Conservation (phyloP, 1,140 invertebrate species). For the Bicyclus anynana region DNA sequence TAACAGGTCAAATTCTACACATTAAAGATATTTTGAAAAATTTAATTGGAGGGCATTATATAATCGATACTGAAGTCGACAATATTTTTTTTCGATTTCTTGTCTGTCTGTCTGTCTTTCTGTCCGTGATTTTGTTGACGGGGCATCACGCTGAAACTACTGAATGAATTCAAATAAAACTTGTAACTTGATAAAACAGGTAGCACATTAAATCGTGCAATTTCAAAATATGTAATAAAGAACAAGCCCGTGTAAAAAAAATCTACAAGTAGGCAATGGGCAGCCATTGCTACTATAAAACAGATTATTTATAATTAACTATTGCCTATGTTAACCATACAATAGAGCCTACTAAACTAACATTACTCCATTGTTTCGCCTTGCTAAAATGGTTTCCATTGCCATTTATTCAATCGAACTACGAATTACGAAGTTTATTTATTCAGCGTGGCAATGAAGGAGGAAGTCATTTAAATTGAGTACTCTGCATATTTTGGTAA, state of each 20-base stretch:
- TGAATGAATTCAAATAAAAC: too few species aligned
- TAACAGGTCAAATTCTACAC: too few species aligned
- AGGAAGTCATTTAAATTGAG: slow-evolving; percentile 23
- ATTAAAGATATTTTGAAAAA: too few species aligned
- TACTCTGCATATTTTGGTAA: background rate
- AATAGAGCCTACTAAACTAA: background rate
- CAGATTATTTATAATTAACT: background rate
- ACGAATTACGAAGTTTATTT: background rate
- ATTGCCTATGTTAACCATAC: background rate
- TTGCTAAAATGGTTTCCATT: slow-evolving; percentile 2
- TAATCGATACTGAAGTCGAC: too few species aligned
- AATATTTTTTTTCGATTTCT: too few species aligned
- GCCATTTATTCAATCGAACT: background rate
- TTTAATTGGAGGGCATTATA: too few species aligned
- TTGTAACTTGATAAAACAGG: too few species aligned
- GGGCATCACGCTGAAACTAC: too few species aligned
- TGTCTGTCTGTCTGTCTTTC: too few species aligned
- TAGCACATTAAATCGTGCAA: too few species aligned
- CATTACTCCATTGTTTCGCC: background rate
- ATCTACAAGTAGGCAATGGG: background rate
- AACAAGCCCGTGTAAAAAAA: background rate
- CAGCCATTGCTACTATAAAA: background rate
- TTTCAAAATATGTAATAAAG: too few species aligned
- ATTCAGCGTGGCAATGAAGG: slow-evolving; percentile 1
- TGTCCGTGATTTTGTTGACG: too few species aligned